Evolutionary conservation across 1,140 invertebrate genomes (phyloP).

Genomic region (Apolygus lucorum): DNA sequence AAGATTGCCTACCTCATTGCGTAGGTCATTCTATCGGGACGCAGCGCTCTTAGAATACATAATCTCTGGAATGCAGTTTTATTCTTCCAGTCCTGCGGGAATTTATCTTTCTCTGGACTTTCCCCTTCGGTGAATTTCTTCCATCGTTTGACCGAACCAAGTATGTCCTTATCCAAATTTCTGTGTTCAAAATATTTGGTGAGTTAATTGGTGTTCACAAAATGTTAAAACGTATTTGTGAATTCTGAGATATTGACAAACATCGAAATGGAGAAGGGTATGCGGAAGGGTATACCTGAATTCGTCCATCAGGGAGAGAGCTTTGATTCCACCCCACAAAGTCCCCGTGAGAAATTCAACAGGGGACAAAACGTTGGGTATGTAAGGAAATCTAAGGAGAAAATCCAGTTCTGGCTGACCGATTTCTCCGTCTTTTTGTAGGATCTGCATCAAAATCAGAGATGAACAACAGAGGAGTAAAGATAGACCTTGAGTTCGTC

Average conservation of each 20-base stretch:
- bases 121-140: slow-evolving; percentile 87
- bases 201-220: no score
- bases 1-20: slow-evolving; percentile 44
- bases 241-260: no score
- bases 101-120: slow-evolving; percentile 83
- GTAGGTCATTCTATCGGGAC: slow-evolving; percentile 84
- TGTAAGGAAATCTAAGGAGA: slow-evolving; percentile 67
- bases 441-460: slow-evolving; percentile 45
- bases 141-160: slow-evolving; percentile 84
- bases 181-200: no score
- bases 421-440: slow-evolving; percentile 57
- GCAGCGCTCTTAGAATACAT: slow-evolving; percentile 77
- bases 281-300: no score
- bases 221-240: no score
- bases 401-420: slow-evolving; percentile 72
- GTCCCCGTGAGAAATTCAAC: slow-evolving; percentile 76
- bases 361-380: slow-evolving; percentile 56
- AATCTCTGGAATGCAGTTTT: slow-evolving; percentile 78
- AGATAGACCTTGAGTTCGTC: no score
- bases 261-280: no score
- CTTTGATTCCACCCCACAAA: slow-evolving; percentile 81
- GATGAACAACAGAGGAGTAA: neutral
- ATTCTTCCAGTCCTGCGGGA: slow-evolving; percentile 95
- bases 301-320: slow-evolving; percentile 64
- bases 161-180: slow-evolving; percentile 85